Conservation (phyloP, 2,797 vertebrate species). For the Otolemur crassicaudatus region DNA sequence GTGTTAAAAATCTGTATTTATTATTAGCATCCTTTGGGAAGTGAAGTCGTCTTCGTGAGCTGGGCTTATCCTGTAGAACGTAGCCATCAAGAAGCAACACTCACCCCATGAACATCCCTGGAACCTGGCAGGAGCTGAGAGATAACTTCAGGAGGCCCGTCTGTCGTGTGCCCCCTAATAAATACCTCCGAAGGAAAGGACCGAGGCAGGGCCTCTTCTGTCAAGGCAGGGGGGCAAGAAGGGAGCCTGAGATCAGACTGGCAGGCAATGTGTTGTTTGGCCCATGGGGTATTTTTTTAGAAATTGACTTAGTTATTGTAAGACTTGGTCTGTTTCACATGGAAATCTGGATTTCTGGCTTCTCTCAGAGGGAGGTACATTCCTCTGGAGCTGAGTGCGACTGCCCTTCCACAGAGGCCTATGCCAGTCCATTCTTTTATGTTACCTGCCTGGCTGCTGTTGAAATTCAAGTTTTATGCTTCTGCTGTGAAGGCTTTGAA, state of each 20-base stretch:
- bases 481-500: conserved; percentile 39
- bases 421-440: not conserved
- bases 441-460: not conserved
- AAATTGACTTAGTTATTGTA: conserved; percentile 47
- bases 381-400: conserved; percentile 4
- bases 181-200: conserved; percentile 13
- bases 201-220: not conserved
- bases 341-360: conserved; percentile 58
- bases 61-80: not conserved
- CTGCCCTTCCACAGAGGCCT: not conserved
- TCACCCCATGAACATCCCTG: not conserved
- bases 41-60: not conserved
- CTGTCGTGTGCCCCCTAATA: not conserved
- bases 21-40: not conserved
- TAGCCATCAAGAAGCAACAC: not conserved
- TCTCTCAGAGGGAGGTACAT: conserved; percentile 26
- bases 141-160: not conserved
- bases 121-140: not conserved
- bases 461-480: conserved; percentile 7
- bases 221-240: not conserved
- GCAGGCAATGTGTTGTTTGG: conserved; percentile 16
- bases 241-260: not conserved
- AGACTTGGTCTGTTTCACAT: conserved; percentile 51
- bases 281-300: not conserved
- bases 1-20: conserved; percentile 1